Percentiles rank a stretch among this genome's conserved stretches.
Evolutionary conservation across 2,888 invertebrate species (phyloP).

Genomic region (Lithophane leautieri): DNA sequence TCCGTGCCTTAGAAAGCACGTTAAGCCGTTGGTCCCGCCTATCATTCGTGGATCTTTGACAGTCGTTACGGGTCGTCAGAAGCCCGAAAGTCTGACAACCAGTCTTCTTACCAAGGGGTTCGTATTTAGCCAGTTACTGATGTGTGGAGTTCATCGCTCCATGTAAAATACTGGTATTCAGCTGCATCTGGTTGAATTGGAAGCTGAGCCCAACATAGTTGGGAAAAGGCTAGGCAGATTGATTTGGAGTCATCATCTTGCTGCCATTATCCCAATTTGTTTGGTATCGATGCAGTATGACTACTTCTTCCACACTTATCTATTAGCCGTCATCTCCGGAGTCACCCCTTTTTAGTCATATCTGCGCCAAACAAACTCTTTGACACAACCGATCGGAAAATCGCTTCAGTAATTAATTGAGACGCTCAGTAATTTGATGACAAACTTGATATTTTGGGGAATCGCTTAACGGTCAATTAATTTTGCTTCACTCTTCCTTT

Average conservation of each 20-base stretch:
- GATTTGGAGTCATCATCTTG: not conserved
- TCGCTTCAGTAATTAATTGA: constrained; percentile 73
- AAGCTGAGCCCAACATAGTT: too few relatives aligned
- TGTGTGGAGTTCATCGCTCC: too few relatives aligned
- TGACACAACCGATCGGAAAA: constrained; percentile 71
- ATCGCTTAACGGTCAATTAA: constrained; percentile 76
- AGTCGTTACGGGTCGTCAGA: too few relatives aligned
- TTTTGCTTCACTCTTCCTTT: constrained; percentile 67
- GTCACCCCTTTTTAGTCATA: not conserved
- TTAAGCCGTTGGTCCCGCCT: too few relatives aligned
- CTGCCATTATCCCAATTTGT: not conserved
- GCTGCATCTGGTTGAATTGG: too few relatives aligned
- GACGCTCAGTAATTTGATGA: constrained; percentile 72
- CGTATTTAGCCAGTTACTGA: too few relatives aligned
- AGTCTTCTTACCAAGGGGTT: too few relatives aligned
- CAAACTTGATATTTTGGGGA: constrained; percentile 73
- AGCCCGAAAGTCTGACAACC: too few relatives aligned
- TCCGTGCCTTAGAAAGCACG: too few relatives aligned
- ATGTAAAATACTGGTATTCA: too few relatives aligned
- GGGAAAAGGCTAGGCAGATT: too few relatives aligned
- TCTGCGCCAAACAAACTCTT: constrained; percentile 58
- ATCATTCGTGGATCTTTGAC: too few relatives aligned
- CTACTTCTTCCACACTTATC: not conserved
- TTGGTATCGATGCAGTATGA: not conserved
- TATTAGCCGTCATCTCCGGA: not conserved